Conservation (phyloP, 2,113 vertebrate genomes). For the Chaenocephalus aceratus region DNA sequence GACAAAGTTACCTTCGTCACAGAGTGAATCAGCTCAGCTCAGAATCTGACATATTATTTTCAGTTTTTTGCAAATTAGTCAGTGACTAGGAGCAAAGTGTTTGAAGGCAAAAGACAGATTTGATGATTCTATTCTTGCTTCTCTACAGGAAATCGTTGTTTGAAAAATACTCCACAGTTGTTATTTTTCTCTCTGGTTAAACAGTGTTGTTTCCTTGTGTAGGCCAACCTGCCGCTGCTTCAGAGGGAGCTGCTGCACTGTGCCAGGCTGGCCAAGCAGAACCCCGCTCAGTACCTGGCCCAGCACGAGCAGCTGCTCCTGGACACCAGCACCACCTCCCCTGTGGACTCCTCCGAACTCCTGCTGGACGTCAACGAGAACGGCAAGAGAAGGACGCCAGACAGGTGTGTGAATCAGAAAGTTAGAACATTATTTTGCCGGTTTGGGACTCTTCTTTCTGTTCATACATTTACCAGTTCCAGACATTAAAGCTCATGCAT, state of each 20-base stretch:
- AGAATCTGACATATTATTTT: not conserved
- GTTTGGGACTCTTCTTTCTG: not conserved
- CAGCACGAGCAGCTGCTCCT: constrained; percentile 97
- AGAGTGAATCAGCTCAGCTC: not conserved
- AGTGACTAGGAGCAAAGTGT: no score
- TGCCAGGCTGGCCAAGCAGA: constrained; percentile 97
- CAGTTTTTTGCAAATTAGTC: no score
- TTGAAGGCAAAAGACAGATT: not conserved
- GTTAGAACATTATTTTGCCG: not conserved
- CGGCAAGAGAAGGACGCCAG: constrained; percentile 94
- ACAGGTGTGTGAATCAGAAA: constrained; percentile 85
- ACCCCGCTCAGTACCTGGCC: constrained; percentile 95
- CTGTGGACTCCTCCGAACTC: constrained; percentile 93
- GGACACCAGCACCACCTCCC: constrained; percentile 91
- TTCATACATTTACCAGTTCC: constrained; percentile 10
- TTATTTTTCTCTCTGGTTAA: constrained; percentile 5
- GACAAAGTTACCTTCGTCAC: no score
- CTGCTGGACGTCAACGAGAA: constrained; percentile 94
- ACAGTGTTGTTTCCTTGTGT: not conserved
- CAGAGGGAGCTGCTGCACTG: constrained; percentile 97
- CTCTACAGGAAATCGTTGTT: not conserved
- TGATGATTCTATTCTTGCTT: constrained; percentile 2
- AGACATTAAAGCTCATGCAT: constrained; percentile 49
- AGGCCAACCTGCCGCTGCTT: constrained; percentile 96
- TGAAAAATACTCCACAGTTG: not conserved